Evolutionary conservation across 2,797 vertebrate species (phyloP).

Genomic region (Carapus acus): DNA sequence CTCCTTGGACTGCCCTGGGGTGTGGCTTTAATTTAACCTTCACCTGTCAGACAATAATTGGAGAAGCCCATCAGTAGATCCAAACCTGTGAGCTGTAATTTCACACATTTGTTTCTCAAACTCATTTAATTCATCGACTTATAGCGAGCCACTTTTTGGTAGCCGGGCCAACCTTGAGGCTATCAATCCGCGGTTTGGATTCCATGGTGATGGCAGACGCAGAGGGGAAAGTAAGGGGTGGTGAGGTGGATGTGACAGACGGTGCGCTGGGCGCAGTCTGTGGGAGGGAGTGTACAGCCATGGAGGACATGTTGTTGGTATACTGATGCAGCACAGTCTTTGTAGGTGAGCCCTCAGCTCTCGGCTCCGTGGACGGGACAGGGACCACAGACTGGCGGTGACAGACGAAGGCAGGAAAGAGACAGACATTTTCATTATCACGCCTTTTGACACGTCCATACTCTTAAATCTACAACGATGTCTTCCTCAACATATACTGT

Average conservation of each 20-base stretch:
- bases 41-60: constrained; percentile 54
- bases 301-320: constrained; percentile 85
- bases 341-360: constrained; percentile 50
- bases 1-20: constrained; percentile 75
- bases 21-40: constrained; percentile 90
- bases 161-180: constrained; percentile 86
- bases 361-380: constrained; percentile 29
- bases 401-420: background rate
- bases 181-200: constrained; percentile 74
- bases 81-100: background rate
- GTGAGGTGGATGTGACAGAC: constrained; percentile 70
- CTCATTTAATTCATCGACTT: background rate
- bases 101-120: no score
- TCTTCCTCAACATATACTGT: no score
- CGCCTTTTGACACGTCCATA: no score
- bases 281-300: constrained; percentile 87
- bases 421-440: no score
- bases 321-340: constrained; percentile 81
- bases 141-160: no score
- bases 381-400: constrained; percentile 59
- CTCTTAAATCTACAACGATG: no score
- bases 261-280: constrained; percentile 68
- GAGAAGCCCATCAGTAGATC: background rate
- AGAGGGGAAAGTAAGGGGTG: constrained; percentile 79
- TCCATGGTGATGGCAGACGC: constrained; percentile 73